Conservation (phyloP, 2,113 vertebrate genomes). For the Galeopterus variegatus region DNA sequence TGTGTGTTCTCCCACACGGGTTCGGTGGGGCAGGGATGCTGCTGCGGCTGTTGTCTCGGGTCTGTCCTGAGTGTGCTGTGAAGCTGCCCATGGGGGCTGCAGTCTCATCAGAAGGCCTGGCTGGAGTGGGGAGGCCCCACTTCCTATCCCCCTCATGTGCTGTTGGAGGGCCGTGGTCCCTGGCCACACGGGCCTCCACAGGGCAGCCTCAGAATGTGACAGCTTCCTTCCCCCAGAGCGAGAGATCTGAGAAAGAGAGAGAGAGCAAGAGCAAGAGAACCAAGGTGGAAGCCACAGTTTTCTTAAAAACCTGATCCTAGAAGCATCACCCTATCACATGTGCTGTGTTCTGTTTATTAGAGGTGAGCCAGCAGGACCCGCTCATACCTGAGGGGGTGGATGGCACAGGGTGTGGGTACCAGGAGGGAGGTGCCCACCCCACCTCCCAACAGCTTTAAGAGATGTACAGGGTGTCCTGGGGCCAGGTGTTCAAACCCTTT, state of each 20-base stretch:
- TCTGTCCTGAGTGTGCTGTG: background rate
- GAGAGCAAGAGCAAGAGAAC: background rate
- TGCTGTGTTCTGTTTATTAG: background rate
- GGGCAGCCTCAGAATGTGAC: background rate
- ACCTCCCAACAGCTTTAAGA: background rate
- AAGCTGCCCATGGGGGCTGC: background rate
- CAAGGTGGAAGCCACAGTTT: background rate
- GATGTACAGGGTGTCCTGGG: background rate
- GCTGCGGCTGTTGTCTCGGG: too few relatives aligned
- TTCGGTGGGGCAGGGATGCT: too few relatives aligned
- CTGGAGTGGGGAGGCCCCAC: background rate
- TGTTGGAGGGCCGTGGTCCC: background rate
- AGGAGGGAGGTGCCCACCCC: background rate
- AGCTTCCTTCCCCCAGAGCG: too few relatives aligned
- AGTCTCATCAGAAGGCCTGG: background rate
- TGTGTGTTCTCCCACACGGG: background rate
- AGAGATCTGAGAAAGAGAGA: too few relatives aligned
- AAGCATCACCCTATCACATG: background rate
- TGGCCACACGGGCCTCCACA: accelerated
- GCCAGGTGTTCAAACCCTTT: background rate
- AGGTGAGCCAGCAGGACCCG: background rate
- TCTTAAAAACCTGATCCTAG: background rate
- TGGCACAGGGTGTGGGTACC: accelerated
- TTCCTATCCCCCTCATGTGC: background rate
- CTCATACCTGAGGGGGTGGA: background rate